Base-by-base conservation (phyloP, 1,140 invertebrate genomes). In the Maniola jurtina region DNA sequence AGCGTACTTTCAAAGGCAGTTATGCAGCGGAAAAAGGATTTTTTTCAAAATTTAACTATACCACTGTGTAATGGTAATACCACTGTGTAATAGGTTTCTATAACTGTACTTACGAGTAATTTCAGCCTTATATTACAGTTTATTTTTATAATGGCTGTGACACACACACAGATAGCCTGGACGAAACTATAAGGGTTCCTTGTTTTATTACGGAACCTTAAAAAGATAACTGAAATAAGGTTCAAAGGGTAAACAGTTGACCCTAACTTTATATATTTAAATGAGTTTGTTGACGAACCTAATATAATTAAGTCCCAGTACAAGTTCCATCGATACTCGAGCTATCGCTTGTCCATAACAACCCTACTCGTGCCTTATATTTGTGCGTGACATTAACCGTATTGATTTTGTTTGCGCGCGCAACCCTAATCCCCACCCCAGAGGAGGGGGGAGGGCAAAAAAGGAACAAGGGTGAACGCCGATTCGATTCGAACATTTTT, bases 401-500 rank as follows among this genome's bases (percentile, higher is more conserved):
- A 88, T 89, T 86, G 87, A 88, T 89, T 89, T 89, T 88, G 76
- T 81, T 59, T 87, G 87, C 87, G 87, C 87, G 87, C 87, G 86
- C 85, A 88, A 71, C 73, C 57, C 69, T 60, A 73, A 68, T 73
- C 80, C 77, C 72, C 59, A 61, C 70, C 66, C 47, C 64, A 15
- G 65, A 48, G 63, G 66, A 54, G 64, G 67, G 77, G 61, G 61
- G 42, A 64, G 62, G 61, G 67, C 58, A 56, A 75, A 71, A 71
- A 79, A 80, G 75, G 81, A 76, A 80, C 76, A 82, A 79, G 85
- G 81, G 82, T 77, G 80, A 76, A 73, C 81, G 75, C 69, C 80
- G 77, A 84, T 82, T 83, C 79, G 82, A 87, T 87, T 86, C 81
- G 82, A 87, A 87, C 83, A 81, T 84, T 86, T 86, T 85, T 87